Base-by-base conservation (phyloP, 2,888 invertebrate species). In the Diadromus collaris region DNA sequence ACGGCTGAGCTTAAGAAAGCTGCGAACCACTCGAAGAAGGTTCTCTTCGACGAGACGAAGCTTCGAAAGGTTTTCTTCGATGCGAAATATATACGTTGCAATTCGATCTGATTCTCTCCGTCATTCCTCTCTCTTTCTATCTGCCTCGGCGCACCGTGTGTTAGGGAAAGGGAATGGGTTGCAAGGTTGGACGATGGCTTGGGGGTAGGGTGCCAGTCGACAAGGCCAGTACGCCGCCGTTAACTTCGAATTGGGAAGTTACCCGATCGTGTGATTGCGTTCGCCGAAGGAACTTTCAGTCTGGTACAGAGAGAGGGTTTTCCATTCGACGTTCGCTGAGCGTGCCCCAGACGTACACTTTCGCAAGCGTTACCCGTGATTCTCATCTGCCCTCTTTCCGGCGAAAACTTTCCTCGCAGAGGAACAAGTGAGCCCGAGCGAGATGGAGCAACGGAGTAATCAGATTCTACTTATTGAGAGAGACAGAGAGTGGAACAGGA, bases 251-350 rank as follows among this genome's bases (percentile, higher is more conserved):
- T 88, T 86, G 88, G 84, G 82, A 87, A 88, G 88, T 87, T 88
- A 88, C 83, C 86, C 87, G 87, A 87, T 88, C 88, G 87, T 88
- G 85, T 88, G 88, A 88, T 88, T 88, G 85, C 87, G 82, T 87
- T 86, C 83, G 85, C 76, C 73, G 74, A 74, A 77, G 76, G 76
- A 80, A 80, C 76, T 80, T 80, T 77, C 65, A 7, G 61, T 58
- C 67, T 74, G 46, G 44, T 44, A 46, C 34, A 61, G 41, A 69
- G 65, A 68, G 48, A 32, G 64, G 63, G 48, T 74, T 77, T 80
- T 80, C 74, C 76, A 77, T 80, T 71, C 44, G 79, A 58, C 72
- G 46, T 72, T 41, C 63, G 24, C 56, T 6, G 29, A n/a, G 70
- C 74, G 41, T 67, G 56, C 48, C 68, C 76, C 46, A 69, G 63